Base-by-base conservation (phyloP, 2,888 invertebrate genomes). In the Bombylius discolor region DNA sequence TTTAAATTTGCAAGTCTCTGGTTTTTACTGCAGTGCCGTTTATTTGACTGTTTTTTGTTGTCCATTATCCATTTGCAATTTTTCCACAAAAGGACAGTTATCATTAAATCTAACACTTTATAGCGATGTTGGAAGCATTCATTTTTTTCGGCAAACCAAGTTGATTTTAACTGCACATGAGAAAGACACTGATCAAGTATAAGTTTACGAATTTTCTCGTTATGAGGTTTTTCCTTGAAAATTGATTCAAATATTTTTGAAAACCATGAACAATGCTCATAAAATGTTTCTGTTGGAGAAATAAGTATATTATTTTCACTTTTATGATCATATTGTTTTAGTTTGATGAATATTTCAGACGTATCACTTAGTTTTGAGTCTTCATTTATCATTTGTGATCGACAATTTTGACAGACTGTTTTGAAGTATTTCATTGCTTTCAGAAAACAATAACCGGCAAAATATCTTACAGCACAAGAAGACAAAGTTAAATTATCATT, bases 371-470 rank as follows among this genome's bases (percentile, higher is more conserved):
- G 48, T 44, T 42, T 34, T 9, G 36, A 32, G 32, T 47, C 44
- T 32, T 58, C 34, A 13, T 47, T 51, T 3, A 50, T 31, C 23
- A 58, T 47, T 45, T 45, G 44, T 33, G 7, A 13, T 34, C 5
- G 13, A 52, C 52, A 55, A 13, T 33, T 33, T 14, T 47, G 12
- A 44, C 55, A 57, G 11, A 50, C 6, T 4, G 5, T 46, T 4
- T 55, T 49, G 4, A 52, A 13, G 39, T 33, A 36, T 46, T 55
- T 52, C 52, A 57, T 39, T 48, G 32, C 14, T 44, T 58, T 49
- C 4, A 58, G 46, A 48, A 56, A 44, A 13, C 53, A 58, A 11
- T 53, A 53, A n/a, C n/a, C n/a, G n/a, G n/a, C n/a, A n/a, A n/a
- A n/a, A n/a, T n/a, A n/a, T n/a, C n/a, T n/a, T n/a, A n/a, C n/a